These are phyloP conservation scores for Atta texana DNA, from an alignment of 1,140 invertebrate genomes.

Conservation along the genomic window DNA sequence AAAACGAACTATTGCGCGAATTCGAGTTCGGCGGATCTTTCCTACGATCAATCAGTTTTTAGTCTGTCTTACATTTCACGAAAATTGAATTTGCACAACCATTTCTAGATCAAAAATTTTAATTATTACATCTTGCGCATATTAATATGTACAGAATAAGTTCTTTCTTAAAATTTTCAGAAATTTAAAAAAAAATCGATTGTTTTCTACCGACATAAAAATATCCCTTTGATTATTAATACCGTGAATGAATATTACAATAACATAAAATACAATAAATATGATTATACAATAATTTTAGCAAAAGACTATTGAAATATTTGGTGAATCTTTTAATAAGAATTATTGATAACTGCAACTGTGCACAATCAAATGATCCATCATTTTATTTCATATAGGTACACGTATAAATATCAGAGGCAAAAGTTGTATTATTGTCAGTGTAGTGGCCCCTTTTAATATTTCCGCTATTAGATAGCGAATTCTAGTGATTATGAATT, in stretches of 20 bases:
- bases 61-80: constrained; percentile 12
- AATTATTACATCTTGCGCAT: constrained; percentile 16
- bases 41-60: constrained; percentile 47
- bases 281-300: background rate
- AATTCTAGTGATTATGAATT: no score
- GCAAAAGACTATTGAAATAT: background rate
- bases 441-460: no score
- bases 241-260: background rate
- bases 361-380: background rate
- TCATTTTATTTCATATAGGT: background rate
- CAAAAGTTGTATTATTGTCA: no score
- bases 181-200: background rate
- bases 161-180: background rate
- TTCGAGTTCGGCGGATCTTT: constrained; percentile 37
- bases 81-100: constrained; percentile 37
- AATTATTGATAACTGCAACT: background rate
- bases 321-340: background rate
- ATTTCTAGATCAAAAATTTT: constrained; percentile 7
- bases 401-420: no score
- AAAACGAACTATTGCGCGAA: constrained; percentile 25
- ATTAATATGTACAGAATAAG: background rate
- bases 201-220: background rate
- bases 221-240: background rate
- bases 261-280: background rate
- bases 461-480: no score